These are phyloP conservation scores for Apaloderma vittatum DNA, from an alignment of 2,113 vertebrate species.

Conservation along the genomic window DNA sequence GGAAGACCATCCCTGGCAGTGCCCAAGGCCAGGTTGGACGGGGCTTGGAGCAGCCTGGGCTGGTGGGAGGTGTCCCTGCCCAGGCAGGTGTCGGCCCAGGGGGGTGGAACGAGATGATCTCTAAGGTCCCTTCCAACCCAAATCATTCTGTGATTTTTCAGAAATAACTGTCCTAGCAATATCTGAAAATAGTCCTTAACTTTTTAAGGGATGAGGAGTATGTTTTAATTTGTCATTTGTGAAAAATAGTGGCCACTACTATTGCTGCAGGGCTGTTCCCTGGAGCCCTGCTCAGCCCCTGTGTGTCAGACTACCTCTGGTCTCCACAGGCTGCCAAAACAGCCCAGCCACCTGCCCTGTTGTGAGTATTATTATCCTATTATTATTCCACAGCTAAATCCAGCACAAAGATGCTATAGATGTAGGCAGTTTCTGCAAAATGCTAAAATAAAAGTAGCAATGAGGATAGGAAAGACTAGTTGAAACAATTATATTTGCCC, in stretches of 20 bases:
- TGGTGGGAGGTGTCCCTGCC: neutral
- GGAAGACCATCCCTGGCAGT: neutral
- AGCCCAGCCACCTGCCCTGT: neutral
- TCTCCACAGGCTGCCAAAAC: neutral
- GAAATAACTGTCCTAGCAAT: neutral
- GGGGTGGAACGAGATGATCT: neutral
- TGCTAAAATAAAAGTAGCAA: neutral
- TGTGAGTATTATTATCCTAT: neutral
- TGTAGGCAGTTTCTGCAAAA: neutral
- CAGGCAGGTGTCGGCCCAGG: too few species aligned
- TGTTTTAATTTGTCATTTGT: neutral
- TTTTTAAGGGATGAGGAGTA: neutral
- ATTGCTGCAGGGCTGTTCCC: neutral
- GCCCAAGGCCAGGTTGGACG: neutral
- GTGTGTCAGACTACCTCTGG: neutral
- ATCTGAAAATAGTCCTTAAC: neutral
- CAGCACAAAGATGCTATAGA: neutral
- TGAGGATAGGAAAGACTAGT: neutral
- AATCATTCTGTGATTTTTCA: neutral
- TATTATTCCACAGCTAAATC: neutral
- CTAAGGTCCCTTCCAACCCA: neutral
- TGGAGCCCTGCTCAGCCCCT: neutral
- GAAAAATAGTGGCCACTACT: neutral
- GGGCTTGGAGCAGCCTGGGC: neutral
- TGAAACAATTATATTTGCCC: neutral